phyloP scores from a whole-genome alignment of 2,888 invertebrate species.

The Metacarcinus magister region DNA sequence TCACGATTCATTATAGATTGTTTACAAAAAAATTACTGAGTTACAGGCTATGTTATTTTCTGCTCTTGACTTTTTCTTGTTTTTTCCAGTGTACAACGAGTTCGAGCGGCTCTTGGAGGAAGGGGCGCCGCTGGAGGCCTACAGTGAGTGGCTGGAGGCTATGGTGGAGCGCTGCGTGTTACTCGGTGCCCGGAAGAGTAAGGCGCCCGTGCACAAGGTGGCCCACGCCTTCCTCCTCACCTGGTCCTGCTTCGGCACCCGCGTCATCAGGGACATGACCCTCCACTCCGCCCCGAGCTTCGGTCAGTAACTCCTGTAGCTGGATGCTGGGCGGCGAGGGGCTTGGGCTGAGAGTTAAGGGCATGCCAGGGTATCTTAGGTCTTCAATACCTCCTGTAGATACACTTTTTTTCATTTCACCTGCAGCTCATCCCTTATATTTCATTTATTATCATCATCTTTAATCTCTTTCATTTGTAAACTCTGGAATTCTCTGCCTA shows the following conservation, averaged over 20 bases:
- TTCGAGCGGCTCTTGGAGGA: constrained; percentile 86
- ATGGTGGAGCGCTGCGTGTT: constrained; percentile 85
- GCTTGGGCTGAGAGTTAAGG: background rate
- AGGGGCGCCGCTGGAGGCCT: constrained; percentile 85
- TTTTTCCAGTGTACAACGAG: constrained; percentile 85
- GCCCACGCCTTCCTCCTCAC: constrained; percentile 85
- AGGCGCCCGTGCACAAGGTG: constrained; percentile 84
- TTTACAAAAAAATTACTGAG: too few relatives aligned
- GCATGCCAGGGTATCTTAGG: background rate
- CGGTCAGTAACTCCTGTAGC: constrained; percentile 84
- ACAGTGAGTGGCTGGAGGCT: constrained; percentile 85
- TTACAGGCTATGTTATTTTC: background rate
- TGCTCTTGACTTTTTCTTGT: background rate
- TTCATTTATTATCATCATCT: too few relatives aligned
- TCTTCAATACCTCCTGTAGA: background rate
- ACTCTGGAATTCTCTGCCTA: too few relatives aligned
- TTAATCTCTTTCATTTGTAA: too few relatives aligned
- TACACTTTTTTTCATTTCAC: too few relatives aligned
- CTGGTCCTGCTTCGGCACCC: constrained; percentile 86
- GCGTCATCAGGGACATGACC: constrained; percentile 86
- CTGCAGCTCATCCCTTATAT: too few relatives aligned
- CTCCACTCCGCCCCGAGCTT: constrained; percentile 86
- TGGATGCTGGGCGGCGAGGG: background rate
- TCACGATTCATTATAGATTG: too few relatives aligned
- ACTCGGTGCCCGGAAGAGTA: constrained; percentile 83